Base-by-base conservation (phyloP, 2,888 invertebrate genomes). In the Taphrorychus bicolor region DNA sequence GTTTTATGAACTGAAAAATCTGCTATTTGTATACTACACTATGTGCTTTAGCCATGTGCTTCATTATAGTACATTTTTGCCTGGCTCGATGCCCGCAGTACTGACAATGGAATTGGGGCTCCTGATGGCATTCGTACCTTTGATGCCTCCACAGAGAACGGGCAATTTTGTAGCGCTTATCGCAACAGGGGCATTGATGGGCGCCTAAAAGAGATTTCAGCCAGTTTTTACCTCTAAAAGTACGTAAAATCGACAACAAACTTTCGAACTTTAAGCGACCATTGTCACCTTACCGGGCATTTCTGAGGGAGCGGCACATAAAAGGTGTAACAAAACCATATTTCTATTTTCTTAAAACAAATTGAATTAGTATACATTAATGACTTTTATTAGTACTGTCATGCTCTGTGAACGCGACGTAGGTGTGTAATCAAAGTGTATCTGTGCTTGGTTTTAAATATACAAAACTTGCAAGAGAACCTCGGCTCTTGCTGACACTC, bases 401-500 rank as follows among this genome's bases (percentile, higher is more conserved):
- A n/a, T n/a, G n/a, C n/a, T n/a, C n/a, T n/a, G n/a, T n/a, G n/a
- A n/a, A n/a, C n/a, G n/a, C n/a, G n/a, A n/a, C n/a, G n/a, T 32
- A 32, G 11, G 11, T 32, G 32, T 7, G 32, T 7, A 7, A 7
- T 11, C 11, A 32, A 11, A 32, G 32, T 11, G 32, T 32, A 32
- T 32, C 11, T 32, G 32, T 32, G 11, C 32, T 32, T 32, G 32
- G 11, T 7, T 11, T 32, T 32, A 11, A 5, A 11, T 11, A 7
- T 11, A 16, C 48, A 45, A 5, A 11, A 14, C 14, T 5, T 5
- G 16, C 48, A 45, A 11, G 16, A n/a, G 14, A 14, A 16, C 14
- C 14, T 45, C 5, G n/a, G 48, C n/a, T 7, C 5, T 14, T 45
- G 48, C 9, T n/a, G 9, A 16, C 78, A 78, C 62, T 78, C 77